These are phyloP conservation scores for Scelioninae gen. 1 DNA, from an alignment of 2,888 invertebrate species.

Conservation along the genomic window DNA sequence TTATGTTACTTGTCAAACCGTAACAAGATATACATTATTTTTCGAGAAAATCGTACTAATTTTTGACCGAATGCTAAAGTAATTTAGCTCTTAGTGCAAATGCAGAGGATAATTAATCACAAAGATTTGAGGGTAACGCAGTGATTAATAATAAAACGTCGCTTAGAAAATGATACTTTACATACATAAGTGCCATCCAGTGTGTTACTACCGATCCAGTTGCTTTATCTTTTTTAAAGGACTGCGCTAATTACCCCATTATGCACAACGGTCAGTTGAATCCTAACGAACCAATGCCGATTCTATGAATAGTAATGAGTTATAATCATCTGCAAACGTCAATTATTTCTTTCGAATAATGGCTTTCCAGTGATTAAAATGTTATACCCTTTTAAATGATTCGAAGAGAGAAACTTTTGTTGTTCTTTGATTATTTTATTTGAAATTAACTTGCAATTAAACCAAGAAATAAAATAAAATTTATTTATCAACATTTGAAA, in stretches of 20 bases:
- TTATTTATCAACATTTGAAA: too few species aligned
- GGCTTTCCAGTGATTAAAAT: slow-evolving; percentile 22
- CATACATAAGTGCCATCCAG: slow-evolving; percentile 46
- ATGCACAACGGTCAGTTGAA: slow-evolving; percentile 77
- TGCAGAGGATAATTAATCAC: slow-evolving; percentile 49
- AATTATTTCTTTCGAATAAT: slow-evolving; percentile 48
- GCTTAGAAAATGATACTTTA: slow-evolving; percentile 55
- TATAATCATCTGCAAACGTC: slow-evolving; percentile 52
- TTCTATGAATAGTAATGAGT: slow-evolving; percentile 83
- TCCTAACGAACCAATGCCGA: slow-evolving; percentile 78
- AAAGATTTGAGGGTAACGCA: slow-evolving; percentile 23
- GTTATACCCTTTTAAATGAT: slow-evolving; percentile 18
- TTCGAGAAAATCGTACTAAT: too few species aligned
- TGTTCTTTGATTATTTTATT: too few species aligned
- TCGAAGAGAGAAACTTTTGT: too few species aligned
- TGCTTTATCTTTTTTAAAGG: slow-evolving; percentile 67
- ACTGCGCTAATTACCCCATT: slow-evolving; percentile 82
- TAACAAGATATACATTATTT: too few species aligned
- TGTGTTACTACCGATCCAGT: slow-evolving; percentile 54
- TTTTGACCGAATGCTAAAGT: neutral
- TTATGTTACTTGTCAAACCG: too few species aligned
- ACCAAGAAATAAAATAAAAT: too few species aligned
- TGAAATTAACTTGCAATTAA: too few species aligned
- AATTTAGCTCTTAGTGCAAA: slow-evolving; percentile 39
- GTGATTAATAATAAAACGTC: slow-evolving; percentile 59